These are phyloP conservation scores for Kryptolebias marmoratus DNA, from an alignment of 2,113 vertebrate species.

Conservation along the genomic window DNA sequence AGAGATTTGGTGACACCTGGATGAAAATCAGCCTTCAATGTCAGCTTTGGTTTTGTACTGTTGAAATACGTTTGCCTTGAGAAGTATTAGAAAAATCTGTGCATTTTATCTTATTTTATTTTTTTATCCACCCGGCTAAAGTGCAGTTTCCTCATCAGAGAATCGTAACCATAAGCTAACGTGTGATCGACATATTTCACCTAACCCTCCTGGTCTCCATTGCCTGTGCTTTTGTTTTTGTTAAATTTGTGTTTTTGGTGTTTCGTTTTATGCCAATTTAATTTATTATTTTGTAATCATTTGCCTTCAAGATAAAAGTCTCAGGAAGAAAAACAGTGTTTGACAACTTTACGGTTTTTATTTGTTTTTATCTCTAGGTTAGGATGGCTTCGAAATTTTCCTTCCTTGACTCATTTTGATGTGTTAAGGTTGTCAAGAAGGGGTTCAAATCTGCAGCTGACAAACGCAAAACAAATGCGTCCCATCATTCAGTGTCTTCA, in stretches of 20 bases:
- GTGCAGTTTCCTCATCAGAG: constrained; percentile 28
- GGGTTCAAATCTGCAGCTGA: constrained; percentile 53
- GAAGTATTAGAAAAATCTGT: constrained; percentile 10
- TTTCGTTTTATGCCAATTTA: constrained; percentile 64
- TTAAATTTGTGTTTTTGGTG: constrained; percentile 73
- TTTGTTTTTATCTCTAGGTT: constrained; percentile 14
- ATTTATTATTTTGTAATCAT: constrained; percentile 88
- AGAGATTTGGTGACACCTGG: constrained; percentile 36
- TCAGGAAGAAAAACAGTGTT: constrained; percentile 91
- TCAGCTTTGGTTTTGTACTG: background rate
- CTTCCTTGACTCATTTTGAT: background rate
- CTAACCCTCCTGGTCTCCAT: constrained; percentile 47
- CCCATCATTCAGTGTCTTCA: constrained; percentile 56
- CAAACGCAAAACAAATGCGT: constrained; percentile 56
- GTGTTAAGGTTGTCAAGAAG: constrained; percentile 29
- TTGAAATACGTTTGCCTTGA: constrained; percentile 9
- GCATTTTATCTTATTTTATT: constrained; percentile 18
- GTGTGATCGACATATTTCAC: constrained; percentile 30
- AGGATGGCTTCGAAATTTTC: constrained; percentile 45
- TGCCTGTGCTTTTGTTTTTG: constrained; percentile 82
- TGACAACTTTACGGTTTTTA: constrained; percentile 52
- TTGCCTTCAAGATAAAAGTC: constrained; percentile 90
- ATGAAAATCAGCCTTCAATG: constrained; percentile 24
- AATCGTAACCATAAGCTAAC: constrained; percentile 65
- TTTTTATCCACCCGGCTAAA: constrained; percentile 24